Evolutionary conservation across 2,797 vertebrate species (phyloP).

Genomic region (Neoniphon sammara): DNA sequence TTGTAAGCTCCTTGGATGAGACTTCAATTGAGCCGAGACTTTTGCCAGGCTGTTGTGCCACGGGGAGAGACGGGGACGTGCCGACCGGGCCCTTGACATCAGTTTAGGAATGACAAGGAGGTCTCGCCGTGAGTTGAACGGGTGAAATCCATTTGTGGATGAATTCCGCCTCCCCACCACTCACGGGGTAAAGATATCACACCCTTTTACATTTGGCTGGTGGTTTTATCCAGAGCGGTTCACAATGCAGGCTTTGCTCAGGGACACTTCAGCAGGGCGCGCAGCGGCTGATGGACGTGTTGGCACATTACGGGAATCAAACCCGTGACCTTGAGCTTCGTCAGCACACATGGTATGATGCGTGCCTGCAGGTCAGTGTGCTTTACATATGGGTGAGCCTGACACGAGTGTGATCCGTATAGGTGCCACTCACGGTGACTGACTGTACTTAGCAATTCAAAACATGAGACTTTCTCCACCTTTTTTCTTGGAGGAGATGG

Average conservation of each 20-base stretch:
- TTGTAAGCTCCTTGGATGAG: constrained; percentile 89
- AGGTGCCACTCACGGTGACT: constrained; percentile 80
- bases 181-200: not conserved
- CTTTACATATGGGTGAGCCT: constrained; percentile 71
- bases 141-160: constrained; percentile 24
- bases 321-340: no score
- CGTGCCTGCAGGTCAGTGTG: not conserved
- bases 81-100: constrained; percentile 81
- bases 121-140: constrained; percentile 47
- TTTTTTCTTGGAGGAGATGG: constrained; percentile 58
- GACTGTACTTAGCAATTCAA: constrained; percentile 80
- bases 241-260: not conserved
- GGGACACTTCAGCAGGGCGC: not conserved
- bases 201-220: not conserved
- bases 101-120: constrained; percentile 65
- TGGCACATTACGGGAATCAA: not conserved
- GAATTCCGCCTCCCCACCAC: not conserved
- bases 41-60: constrained; percentile 79
- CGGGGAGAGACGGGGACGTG: constrained; percentile 58
- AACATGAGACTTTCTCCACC: constrained; percentile 71
- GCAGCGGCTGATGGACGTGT: no score
- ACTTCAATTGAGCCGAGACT: constrained; percentile 88
- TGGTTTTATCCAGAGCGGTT: not conserved
- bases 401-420: constrained; percentile 75
- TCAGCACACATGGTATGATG: no score